Base-by-base conservation (phyloP, 2,113 vertebrate species). In the Coryphaenoides rupestris region DNA sequence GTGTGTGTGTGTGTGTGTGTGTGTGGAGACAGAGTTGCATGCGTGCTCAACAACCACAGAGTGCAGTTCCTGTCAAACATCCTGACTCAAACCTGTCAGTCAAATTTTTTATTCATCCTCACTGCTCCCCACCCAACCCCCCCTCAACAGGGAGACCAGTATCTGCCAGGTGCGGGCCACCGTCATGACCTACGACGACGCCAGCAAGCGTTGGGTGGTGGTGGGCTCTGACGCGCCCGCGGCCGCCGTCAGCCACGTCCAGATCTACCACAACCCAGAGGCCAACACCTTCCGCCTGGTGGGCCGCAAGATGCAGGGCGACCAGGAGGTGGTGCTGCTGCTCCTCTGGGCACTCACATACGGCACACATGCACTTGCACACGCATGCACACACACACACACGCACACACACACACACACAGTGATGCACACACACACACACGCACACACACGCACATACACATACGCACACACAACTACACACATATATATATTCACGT, bases 161-260 rank as follows among this genome's bases (percentile, higher is more conserved):
- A 67, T 93, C 33, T 93, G 93, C 74, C 90, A 91, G 66, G 92
- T 92, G 49, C 89, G 90, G 57, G 93, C 93, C 21, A 93, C 89
- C 0, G 93, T 95, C 46, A 94, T 95, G 94, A 57, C 93, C 19
- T 95, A 95, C 0, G 92, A 95, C 28, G 93, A 95, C 1, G 9
- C 53, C 55, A 90, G 74, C 46, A 95, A 93, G 68, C 91, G 92
- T 2, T 95, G 94, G 94, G 47, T 94, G 1, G 90, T 92, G 0
- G 91, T 90, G 0, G 94, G 93, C 16, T 78, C 89, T 0, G 94
- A 94, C 0, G 58, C n/a, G n/a, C n/a, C n/a, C n/a, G n/a, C 59
- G 7, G 83, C 89, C 33, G 67, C 74, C 54, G 65, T 90, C 55
- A 95, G 94, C 72, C 88, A 91, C 0, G 88, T 95, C 22, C 91